Percentiles rank a stretch among this genome's conserved stretches.
Evolutionary conservation across 2,113 vertebrate genomes (phyloP).

Genomic region (Accipiter cooperii): DNA sequence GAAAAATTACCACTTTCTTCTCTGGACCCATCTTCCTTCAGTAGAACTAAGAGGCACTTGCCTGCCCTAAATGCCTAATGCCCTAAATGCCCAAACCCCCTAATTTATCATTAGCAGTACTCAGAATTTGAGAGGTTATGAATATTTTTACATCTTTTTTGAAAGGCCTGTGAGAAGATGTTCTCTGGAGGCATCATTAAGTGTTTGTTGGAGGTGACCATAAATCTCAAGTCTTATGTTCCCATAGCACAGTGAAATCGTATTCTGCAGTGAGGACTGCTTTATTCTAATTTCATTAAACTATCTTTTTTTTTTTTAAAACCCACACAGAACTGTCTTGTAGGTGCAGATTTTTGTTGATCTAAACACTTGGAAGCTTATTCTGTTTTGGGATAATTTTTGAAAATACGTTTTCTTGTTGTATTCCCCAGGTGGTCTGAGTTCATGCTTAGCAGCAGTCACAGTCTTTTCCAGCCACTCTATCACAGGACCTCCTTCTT

Average conservation of each 20-base stretch:
- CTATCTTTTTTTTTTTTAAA: background rate
- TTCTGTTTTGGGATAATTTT: background rate
- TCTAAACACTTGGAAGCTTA: background rate
- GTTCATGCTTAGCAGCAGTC: background rate
- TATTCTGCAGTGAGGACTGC: background rate
- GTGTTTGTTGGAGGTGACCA: background rate
- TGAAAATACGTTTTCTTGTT: background rate
- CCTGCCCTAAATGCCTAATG: background rate
- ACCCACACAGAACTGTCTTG: background rate
- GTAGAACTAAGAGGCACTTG: background rate
- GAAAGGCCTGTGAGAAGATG: background rate
- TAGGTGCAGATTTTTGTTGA: background rate
- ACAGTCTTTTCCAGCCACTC: background rate
- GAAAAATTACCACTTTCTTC: background rate
- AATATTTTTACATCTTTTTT: background rate
- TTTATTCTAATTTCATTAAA: background rate
- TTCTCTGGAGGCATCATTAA: background rate
- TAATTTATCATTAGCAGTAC: background rate
- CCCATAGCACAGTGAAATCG: background rate
- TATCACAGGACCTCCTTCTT: background rate
- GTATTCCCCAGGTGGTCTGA: background rate
- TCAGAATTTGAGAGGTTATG: background rate
- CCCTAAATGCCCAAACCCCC: background rate
- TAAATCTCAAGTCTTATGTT: background rate
- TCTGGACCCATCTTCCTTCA: background rate